Evolutionary conservation across 1,140 invertebrate genomes (phyloP).

Genomic region (Telenomus remus): DNA sequence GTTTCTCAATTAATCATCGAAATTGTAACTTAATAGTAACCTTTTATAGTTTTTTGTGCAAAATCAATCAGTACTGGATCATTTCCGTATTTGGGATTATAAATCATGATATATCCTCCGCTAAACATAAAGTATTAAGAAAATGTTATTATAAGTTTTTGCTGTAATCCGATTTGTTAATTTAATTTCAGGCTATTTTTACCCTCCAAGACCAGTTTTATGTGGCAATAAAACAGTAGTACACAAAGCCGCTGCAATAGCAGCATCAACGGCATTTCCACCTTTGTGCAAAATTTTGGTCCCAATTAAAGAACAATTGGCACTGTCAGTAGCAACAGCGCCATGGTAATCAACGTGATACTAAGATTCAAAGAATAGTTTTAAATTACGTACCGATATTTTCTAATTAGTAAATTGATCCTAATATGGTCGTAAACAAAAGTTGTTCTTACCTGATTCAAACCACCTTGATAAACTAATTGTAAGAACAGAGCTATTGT

Average conservation of each 20-base stretch:
- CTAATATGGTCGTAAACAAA: too few species aligned
- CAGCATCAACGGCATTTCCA: conserved; percentile 83
- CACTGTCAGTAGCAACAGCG: conserved; percentile 83
- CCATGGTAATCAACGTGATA: conserved; percentile 78
- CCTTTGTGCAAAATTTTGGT: conserved; percentile 79
- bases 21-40: conserved; percentile 51
- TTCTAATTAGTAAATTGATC: too few species aligned
- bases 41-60: conserved; percentile 65
- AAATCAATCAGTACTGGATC: conserved; percentile 78
- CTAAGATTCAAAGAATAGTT: conserved; percentile 37
- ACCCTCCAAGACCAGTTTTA: conserved; percentile 83
- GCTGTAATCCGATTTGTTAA: background rate
- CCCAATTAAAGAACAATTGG: conserved; percentile 83
- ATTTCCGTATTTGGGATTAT: conserved; percentile 78
- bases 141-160: too few species aligned
- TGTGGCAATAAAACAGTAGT: conserved; percentile 81
- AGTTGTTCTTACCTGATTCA: conserved; percentile 72
- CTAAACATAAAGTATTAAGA: conserved; percentile 71
- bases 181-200: conserved; percentile 31
- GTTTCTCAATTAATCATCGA: too few species aligned
- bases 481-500: conserved; percentile 81
- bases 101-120: conserved; percentile 83
- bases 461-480: conserved; percentile 80
- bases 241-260: conserved; percentile 81
- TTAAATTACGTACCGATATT: too few species aligned